phyloP scores from a whole-genome alignment of 2,113 vertebrate genomes.

The Ictalurus punctatus region DNA sequence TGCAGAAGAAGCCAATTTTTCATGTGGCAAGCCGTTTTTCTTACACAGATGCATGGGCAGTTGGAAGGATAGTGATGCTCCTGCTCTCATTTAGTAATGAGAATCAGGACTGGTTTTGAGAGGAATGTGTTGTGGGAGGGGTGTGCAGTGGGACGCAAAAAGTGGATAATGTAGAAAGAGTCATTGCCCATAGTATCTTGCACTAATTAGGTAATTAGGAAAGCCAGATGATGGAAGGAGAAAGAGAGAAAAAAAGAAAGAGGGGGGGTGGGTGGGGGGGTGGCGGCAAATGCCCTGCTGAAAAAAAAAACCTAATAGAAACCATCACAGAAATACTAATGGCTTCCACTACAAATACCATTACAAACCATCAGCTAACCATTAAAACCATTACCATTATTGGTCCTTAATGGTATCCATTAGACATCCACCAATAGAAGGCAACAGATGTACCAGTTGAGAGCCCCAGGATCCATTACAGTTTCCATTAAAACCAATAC shows the following conservation, averaged over 20 bases:
- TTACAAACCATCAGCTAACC: no score
- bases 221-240: neutral
- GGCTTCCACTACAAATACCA: no score
- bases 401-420: no score
- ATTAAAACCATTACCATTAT: no score
- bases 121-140: neutral
- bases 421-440: no score
- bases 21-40: neutral
- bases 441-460: no score
- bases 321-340: no score
- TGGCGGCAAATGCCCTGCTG: neutral
- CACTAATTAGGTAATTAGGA: neutral
- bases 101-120: neutral
- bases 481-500: no score
- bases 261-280: neutral
- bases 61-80: neutral
- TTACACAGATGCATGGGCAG: neutral
- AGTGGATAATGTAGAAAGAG: neutral
- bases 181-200: neutral
- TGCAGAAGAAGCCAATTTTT: slow-evolving; percentile 4
- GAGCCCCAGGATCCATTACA: no score
- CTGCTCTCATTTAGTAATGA: neutral
- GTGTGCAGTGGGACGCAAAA: neutral
- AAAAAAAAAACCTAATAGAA: no score
- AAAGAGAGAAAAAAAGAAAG: neutral